These are phyloP conservation scores for Sphenopsis melanotis DNA, from an alignment of 2,797 vertebrate genomes.

Conservation along the genomic window DNA sequence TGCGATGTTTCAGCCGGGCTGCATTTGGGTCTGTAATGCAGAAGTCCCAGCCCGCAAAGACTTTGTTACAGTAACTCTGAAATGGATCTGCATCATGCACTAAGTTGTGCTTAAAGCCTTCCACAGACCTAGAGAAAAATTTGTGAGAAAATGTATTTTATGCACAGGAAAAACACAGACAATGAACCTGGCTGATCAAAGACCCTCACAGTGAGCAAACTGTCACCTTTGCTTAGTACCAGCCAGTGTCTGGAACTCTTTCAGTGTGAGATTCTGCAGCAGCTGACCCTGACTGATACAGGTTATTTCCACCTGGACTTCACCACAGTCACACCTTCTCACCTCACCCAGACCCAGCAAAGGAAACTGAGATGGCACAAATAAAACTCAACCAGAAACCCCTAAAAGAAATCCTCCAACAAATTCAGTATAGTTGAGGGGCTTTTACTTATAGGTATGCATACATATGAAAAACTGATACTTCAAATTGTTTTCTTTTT, in stretches of 20 bases:
- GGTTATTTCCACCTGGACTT: not conserved
- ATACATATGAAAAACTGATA: not conserved
- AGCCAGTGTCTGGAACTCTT: not conserved
- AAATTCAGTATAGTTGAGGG: not conserved
- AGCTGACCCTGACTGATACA: not conserved
- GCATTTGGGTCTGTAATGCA: conserved; percentile 87
- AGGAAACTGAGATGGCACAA: not conserved
- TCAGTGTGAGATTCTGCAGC: not conserved
- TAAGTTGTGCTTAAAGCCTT: conserved; percentile 88
- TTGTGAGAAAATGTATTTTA: not conserved
- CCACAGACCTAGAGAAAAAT: conserved; percentile 79
- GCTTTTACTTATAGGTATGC: not conserved
- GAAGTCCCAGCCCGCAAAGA: conserved; percentile 97
- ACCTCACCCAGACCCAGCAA: not conserved
- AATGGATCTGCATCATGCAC: conserved; percentile 87
- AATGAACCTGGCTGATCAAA: not conserved
- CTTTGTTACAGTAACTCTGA: conserved; percentile 97
- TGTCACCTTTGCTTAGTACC: not conserved
- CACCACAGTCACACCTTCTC: not conserved
- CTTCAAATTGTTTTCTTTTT: not conserved
- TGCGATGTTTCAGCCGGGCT: conserved; percentile 83
- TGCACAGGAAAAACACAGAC: not conserved
- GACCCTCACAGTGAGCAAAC: not conserved
- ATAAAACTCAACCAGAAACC: not conserved
- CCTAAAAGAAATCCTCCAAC: not conserved